Base-by-base conservation (phyloP, 2,888 invertebrate species). In the Eristalis pertinax region DNA sequence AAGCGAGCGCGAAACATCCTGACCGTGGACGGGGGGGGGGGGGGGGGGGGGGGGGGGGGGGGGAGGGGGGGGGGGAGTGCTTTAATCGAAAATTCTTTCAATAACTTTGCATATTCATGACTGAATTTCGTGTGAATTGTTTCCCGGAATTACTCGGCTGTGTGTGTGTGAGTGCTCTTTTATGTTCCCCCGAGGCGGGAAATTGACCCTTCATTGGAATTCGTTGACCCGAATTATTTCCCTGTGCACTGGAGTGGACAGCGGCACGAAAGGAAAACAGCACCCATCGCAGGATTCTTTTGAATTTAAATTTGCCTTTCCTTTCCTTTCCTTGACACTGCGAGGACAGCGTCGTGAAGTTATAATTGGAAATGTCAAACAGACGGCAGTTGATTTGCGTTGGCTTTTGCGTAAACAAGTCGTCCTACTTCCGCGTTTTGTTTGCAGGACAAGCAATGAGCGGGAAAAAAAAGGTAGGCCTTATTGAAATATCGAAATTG, bases 201-300 rank as follows among this genome's bases (percentile, higher is more conserved):
- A 64, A 70, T 38, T 63, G 56, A 77, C 69, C 63, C 69, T 75
- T 65, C 64, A 41, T 65, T 75, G 60, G 26, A 24, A 74, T 75
- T 68, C 64, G 41, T 74, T 60, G 26, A 58, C 32, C 58, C 41
- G 64, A 63, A 50, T 76, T 32, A 82, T 72, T 76, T 76, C 43
- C 65, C 65, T 82, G 29, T 65, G 65, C 75, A 65, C 60, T 50
- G 35, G 43, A 50, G 77, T 70, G 56, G 26, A 69, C 19, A 38
- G 32, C 32, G 32, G 43, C 15, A 5, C 5, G n/a, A 43, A 19
- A 50, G 8, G 3, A 50, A 50, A 19, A 50, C n/a, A 19, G 5
- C 8, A 32, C 19, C 50, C 5, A 56, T 56, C 22, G 69, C 22
- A 50, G 22, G 50, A 69, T 77, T 35, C 35, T n/a, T 69, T 22